Base-by-base conservation (phyloP, 2,797 vertebrate species). In the Argyrosomus regius region DNA sequence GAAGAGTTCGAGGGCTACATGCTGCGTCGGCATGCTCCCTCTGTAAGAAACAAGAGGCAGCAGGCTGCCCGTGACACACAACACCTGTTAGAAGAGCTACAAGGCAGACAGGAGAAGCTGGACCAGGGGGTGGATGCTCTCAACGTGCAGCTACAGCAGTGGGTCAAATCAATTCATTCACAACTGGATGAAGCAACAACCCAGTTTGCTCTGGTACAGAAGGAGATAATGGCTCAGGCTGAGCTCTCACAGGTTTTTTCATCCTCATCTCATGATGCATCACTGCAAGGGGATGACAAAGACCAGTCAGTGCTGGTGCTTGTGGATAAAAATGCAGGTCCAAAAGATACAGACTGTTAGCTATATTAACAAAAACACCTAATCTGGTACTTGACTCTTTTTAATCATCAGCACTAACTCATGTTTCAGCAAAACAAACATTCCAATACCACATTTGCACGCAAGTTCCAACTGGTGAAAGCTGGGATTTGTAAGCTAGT, bases 1-100 rank as follows among this genome's bases (percentile, higher is more conserved):
- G 94, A 95, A 49, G 94, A 96, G 89, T 96, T 96, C 68, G 93
- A 94, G 4, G 84, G 87, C 53, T 95, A 95, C 87, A 96, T 96
- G 96, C 89, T 87, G 76, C 93, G 91, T 56, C 89, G 89, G 61
- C 87, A 70, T 1, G 52, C 78, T 24, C 87, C 88, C 0, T 46
- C 84, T 20, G 76, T 0, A 3, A 72, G 72, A 46, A 76, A 48
- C 18, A 70, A 86, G 80, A 84, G 92, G 52, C 77, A 86, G 53
- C 86, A 87, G 46, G 67, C 87, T 16, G 79, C 91, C 48, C 65
- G 66, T n/a, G 88, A 88, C 61, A 94, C 93, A 18, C 90, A 91
- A 17, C 82, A 92, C 54, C 84, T 94, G 63, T 67, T 96, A 43
- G 91, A 93, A 0, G 94, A 95, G 63, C 84, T 96, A 1, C 81